phyloP scores from a whole-genome alignment of 2,797 vertebrate genomes.

The Pangasius krempfi region DNA sequence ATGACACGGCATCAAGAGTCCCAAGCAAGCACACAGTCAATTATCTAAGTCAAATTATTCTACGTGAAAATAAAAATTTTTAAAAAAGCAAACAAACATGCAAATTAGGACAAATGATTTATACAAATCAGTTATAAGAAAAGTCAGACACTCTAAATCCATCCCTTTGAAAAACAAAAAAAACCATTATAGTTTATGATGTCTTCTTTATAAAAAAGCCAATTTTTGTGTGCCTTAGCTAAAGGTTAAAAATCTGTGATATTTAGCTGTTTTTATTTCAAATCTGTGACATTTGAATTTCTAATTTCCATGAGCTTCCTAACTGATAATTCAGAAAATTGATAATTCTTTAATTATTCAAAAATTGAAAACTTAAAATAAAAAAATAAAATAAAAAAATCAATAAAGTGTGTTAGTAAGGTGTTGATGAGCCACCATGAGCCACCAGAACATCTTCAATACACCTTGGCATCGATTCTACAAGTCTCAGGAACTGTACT shows the following conservation, averaged over 20 bases:
- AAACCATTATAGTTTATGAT: background rate
- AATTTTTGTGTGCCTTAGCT: background rate
- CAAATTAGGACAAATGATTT: background rate
- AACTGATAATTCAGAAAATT: background rate
- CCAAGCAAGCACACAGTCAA: background rate
- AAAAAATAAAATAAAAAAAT: background rate
- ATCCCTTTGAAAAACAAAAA: background rate
- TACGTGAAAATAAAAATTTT: background rate
- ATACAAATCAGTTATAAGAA: background rate
- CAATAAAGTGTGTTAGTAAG: background rate
- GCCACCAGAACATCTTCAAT: background rate
- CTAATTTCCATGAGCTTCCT: background rate
- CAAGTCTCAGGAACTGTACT: background rate
- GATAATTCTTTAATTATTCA: background rate
- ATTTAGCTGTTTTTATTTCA: background rate
- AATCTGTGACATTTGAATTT: background rate
- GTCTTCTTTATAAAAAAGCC: background rate
- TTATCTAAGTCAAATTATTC: background rate
- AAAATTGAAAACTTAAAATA: background rate
- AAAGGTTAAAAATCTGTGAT: background rate
- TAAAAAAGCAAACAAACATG: background rate
- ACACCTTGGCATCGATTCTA: background rate
- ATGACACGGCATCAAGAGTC: background rate
- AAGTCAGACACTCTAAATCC: background rate
- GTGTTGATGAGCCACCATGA: background rate